These are phyloP conservation scores for Ranitomeya imitator DNA, from an alignment of 2,113 vertebrate species.

Conservation along the genomic window DNA sequence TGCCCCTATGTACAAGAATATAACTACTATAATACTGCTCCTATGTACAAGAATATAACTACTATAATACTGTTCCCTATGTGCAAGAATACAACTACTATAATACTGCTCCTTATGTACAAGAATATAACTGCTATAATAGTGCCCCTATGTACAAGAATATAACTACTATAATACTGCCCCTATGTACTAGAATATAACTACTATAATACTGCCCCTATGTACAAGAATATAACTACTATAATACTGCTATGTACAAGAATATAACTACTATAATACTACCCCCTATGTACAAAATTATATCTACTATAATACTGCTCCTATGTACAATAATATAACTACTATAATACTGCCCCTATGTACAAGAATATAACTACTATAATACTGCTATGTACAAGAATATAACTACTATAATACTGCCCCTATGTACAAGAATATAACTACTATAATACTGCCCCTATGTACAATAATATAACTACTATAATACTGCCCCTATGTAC, in stretches of 20 bases:
- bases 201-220: too few relatives aligned
- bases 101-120: neutral
- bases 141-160: neutral
- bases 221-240: neutral
- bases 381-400: neutral
- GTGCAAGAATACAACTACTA: neutral
- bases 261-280: too few relatives aligned
- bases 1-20: neutral
- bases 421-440: neutral
- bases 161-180: neutral
- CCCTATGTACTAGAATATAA: neutral
- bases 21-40: neutral
- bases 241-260: too few relatives aligned
- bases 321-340: too few relatives aligned
- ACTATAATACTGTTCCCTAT: neutral
- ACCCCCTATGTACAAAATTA: neutral
- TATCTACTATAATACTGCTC: neutral
- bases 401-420: constrained; percentile 8
- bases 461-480: constrained; percentile 15
- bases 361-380: constrained; percentile 13
- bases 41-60: neutral
- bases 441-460: neutral
- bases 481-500: neutral
- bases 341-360: constrained; percentile 9
- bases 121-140: too few relatives aligned